A percentile compares a stretch with the other conserved stretches of the same genome.
Evolutionary conservation across 2,113 vertebrate species (phyloP).

Genomic region (Melanerpes aurifrons): DNA sequence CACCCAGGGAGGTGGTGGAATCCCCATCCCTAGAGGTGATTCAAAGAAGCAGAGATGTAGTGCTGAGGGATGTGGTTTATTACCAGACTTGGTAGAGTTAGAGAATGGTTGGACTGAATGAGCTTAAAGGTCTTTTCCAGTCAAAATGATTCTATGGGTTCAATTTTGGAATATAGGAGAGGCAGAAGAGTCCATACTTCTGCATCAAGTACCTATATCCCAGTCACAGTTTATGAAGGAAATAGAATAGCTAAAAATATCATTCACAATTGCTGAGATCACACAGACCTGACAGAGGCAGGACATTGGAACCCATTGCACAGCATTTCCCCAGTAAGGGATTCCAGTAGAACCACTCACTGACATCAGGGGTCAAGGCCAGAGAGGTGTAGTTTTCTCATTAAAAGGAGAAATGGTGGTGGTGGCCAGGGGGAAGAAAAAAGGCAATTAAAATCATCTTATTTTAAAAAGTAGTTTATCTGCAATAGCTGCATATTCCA

Average conservation of each 20-base stretch:
- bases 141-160: neutral
- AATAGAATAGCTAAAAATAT: neutral
- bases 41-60: too few relatives aligned
- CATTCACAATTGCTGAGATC: neutral
- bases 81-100: too few relatives aligned
- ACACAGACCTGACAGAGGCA: neutral
- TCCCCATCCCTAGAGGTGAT: too few relatives aligned
- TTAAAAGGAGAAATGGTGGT: neutral
- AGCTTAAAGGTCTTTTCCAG: too few relatives aligned
- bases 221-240: neutral
- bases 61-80: too few relatives aligned
- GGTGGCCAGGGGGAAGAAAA: neutral
- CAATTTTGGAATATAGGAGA: rapidly evolving
- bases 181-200: neutral
- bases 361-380: neutral
- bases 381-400: neutral
- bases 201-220: neutral
- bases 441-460: neutral
- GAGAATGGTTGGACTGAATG: too few relatives aligned
- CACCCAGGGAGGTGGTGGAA: too few relatives aligned
- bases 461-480: neutral
- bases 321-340: neutral
- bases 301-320: neutral
- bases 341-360: neutral
- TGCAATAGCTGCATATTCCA: neutral